Evolutionary conservation across 2,888 invertebrate genomes (phyloP).

Genomic region (Polia nebulosa): DNA sequence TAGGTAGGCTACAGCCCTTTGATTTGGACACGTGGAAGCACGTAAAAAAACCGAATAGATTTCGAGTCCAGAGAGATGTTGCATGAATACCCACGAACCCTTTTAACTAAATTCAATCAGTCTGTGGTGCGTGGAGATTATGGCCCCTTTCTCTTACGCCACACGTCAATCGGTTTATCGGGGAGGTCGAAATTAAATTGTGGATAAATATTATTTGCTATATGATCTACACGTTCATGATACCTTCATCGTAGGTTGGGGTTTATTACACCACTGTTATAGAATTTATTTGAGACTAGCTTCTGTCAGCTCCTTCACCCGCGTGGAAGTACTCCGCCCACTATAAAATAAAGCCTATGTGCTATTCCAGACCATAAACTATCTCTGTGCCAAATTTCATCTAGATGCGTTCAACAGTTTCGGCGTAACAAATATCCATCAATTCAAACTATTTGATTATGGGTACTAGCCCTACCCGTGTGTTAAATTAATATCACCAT

Average conservation of each 20-base stretch:
- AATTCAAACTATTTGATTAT: too few relatives aligned
- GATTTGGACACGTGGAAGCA: neutral
- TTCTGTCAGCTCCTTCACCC: too few relatives aligned
- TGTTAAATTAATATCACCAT: too few relatives aligned
- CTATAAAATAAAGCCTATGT: too few relatives aligned
- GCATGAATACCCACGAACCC: constrained; percentile 38
- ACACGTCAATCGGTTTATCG: constrained; percentile 39
- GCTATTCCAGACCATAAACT: too few relatives aligned
- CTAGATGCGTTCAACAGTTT: too few relatives aligned
- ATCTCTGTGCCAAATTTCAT: too few relatives aligned
- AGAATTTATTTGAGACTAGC: too few relatives aligned
- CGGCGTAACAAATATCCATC: too few relatives aligned
- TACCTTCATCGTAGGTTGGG: neutral
- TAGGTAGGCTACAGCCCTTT: neutral
- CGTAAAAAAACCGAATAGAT: neutral
- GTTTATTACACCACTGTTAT: too few relatives aligned
- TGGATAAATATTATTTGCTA: constrained; percentile 23
- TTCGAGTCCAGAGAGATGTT: constrained; percentile 1
- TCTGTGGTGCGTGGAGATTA: constrained; percentile 34
- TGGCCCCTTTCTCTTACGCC: constrained; percentile 38
- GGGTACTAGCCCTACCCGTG: too few relatives aligned
- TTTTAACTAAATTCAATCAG: constrained; percentile 46
- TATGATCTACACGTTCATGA: neutral
- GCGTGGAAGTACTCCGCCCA: too few relatives aligned
- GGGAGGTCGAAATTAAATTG: constrained; percentile 27